Percentiles rank a stretch among this genome's conserved stretches.
Conservation (phyloP, 2,797 vertebrate species). For the Halcyon smyrnensis region DNA sequence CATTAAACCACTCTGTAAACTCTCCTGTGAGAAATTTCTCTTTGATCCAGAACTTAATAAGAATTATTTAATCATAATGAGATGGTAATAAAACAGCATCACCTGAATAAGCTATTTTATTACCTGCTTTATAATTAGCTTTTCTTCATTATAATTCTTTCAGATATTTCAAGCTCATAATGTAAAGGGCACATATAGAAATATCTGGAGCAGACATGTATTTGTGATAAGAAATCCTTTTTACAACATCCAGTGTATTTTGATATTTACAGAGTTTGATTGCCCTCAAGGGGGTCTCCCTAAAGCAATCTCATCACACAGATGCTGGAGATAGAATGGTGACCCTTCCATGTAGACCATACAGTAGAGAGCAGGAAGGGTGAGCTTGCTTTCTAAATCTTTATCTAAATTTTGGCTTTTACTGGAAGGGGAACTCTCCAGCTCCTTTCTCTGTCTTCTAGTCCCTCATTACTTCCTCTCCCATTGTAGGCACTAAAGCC, state of each 20-base stretch:
- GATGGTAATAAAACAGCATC: constrained; percentile 78
- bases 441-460: not conserved
- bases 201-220: not conserved
- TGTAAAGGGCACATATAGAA: constrained; percentile 6
- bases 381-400: not conserved
- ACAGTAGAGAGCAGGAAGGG: not conserved
- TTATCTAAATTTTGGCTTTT: not conserved
- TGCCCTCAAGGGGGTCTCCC: not conserved
- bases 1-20: constrained; percentile 75
- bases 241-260: not conserved
- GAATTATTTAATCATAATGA: constrained; percentile 80
- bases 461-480: not conserved
- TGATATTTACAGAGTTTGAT: not conserved
- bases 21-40: constrained; percentile 77
- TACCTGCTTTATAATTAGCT: constrained; percentile 74
- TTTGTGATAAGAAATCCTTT: not conserved
- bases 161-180: constrained; percentile 56
- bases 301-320: not conserved
- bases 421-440: not conserved
- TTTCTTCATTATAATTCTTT: constrained; percentile 63
- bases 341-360: fast-evolving
- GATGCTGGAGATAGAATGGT: fast-evolving
- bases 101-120: constrained; percentile 80
- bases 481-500: fast-evolving
- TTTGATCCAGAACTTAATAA: constrained; percentile 77